Percentiles rank a stretch among this genome's conserved stretches.
These are phyloP conservation scores for Zapornia atra DNA, from an alignment of 2,113 vertebrate species.

Conservation along the genomic window DNA sequence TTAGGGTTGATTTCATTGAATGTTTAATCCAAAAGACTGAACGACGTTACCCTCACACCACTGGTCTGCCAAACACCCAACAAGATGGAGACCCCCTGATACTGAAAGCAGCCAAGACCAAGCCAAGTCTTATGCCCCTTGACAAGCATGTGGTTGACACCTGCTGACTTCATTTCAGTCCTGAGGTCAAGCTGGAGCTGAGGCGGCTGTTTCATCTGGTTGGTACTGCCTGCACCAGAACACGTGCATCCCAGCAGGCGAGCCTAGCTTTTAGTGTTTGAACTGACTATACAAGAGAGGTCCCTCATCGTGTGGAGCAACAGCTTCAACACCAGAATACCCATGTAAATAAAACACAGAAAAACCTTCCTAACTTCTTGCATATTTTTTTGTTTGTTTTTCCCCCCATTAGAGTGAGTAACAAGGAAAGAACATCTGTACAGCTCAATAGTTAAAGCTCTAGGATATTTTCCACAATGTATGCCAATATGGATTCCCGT, in stretches of 20 bases:
- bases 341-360: not conserved
- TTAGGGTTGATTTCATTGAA: not conserved
- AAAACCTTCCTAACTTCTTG: not conserved
- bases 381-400: not conserved
- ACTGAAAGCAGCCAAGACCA: not conserved
- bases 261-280: not conserved
- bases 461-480: not conserved
- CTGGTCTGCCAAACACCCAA: not conserved
- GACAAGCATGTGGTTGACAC: not conserved
- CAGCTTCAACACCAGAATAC: not conserved
- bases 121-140: not conserved
- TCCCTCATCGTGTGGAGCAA: not conserved
- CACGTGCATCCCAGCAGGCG: not conserved
- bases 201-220: not conserved
- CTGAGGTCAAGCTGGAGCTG: not conserved
- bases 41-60: not conserved
- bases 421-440: not conserved
- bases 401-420: not conserved
- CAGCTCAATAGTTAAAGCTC: not conserved
- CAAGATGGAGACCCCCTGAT: fast-evolving
- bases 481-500: not conserved
- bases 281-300: not conserved
- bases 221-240: not conserved
- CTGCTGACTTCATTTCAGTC: not conserved
- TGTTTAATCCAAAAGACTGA: not conserved